Conservation (phyloP, 2,888 invertebrate genomes). For the Polylopha cassiicola region DNA sequence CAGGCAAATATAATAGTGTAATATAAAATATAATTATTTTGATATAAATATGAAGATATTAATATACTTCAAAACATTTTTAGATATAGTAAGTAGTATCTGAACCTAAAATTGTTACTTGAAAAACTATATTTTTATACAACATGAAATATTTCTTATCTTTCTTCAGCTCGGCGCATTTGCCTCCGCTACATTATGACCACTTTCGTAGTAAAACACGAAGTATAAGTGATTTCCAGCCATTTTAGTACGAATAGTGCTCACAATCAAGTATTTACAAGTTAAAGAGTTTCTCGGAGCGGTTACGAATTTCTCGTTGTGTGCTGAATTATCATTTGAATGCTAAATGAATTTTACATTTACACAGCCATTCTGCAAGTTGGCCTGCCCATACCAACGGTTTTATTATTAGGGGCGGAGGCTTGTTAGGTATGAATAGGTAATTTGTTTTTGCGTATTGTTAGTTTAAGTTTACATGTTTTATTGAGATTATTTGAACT, state of each 20-base stretch:
- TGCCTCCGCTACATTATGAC: too few relatives aligned
- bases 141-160: too few relatives aligned
- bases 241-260: slow-evolving; percentile 15
- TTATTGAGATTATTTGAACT: slow-evolving; percentile 16
- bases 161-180: too few relatives aligned
- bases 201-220: slow-evolving; percentile 4
- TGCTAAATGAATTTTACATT: slow-evolving; percentile 64
- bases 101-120: too few relatives aligned
- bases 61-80: too few relatives aligned
- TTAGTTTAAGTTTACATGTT: slow-evolving; percentile 11
- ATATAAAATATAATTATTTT: too few relatives aligned
- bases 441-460: slow-evolving; percentile 22
- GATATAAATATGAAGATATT: too few relatives aligned
- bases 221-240: slow-evolving; percentile 15
- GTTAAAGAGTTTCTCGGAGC: slow-evolving; percentile 37
- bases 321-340: slow-evolving; percentile 62
- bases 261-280: slow-evolving; percentile 38
- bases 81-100: too few relatives aligned
- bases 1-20: too few relatives aligned
- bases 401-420: slow-evolving; percentile 39
- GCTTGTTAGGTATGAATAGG: slow-evolving; percentile 35
- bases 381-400: slow-evolving; percentile 42
- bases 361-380: slow-evolving; percentile 51
- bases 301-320: slow-evolving; percentile 47
- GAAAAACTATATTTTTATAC: too few relatives aligned